Percentiles rank a stretch among this genome's conserved stretches.
phyloP scores from a whole-genome alignment of 1,140 invertebrate genomes.

The Marisa cornuarietis region DNA sequence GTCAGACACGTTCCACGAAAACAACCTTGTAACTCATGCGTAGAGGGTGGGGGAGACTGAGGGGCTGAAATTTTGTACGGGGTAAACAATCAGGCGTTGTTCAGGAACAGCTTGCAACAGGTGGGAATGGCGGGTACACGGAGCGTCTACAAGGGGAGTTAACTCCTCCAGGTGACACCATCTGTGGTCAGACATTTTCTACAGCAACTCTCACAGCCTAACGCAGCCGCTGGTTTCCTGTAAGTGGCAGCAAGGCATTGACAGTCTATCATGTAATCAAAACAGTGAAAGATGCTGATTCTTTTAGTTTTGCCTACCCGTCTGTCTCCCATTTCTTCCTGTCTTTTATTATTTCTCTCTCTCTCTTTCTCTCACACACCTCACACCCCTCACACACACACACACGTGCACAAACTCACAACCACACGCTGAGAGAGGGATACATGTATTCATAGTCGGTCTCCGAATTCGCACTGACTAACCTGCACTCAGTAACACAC shows the following conservation, averaged over 20 bases:
- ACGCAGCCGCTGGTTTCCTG: neutral
- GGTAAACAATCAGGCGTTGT: neutral
- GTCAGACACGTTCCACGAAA: too few species aligned
- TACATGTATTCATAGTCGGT: too few species aligned
- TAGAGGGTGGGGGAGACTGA: neutral
- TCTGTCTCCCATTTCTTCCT: slow-evolving; percentile 7
- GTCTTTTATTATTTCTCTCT: neutral
- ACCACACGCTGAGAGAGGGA: too few species aligned
- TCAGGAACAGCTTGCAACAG: neutral
- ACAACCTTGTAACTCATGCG: too few species aligned
- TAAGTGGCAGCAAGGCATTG: neutral
- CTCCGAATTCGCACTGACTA: too few species aligned
- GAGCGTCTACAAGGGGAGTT: neutral
- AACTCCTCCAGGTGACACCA: neutral
- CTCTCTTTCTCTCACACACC: slow-evolving; percentile 4
- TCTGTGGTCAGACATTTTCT: neutral
- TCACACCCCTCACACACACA: neutral
- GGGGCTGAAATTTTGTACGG: neutral
- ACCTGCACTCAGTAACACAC: too few species aligned
- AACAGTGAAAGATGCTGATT: neutral
- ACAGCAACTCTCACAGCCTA: neutral
- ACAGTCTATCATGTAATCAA: neutral
- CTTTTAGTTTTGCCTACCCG: neutral
- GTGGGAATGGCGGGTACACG: neutral
- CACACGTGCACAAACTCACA: neutral